Evolutionary conservation across 2,113 vertebrate species (phyloP).

Genomic region (Platichthys stellatus): DNA sequence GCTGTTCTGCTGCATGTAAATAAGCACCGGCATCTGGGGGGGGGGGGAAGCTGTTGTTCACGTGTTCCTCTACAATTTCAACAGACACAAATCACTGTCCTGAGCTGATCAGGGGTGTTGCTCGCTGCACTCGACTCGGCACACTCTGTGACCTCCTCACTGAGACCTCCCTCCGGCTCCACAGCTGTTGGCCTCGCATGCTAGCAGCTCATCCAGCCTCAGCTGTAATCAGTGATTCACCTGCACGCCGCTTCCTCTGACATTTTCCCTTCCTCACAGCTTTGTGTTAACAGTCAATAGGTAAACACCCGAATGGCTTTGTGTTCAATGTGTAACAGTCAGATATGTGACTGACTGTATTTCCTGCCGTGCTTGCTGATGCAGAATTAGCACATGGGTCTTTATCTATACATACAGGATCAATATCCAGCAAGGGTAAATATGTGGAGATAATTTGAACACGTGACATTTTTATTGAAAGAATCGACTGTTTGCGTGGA

Average conservation of each 20-base stretch:
- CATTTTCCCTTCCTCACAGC: constrained; percentile 60
- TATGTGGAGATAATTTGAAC: not conserved
- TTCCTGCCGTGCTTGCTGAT: not conserved
- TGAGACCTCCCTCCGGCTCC: constrained; percentile 49
- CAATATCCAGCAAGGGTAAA: constrained; percentile 31
- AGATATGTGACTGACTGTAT: constrained; percentile 17
- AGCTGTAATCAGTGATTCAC: constrained; percentile 80
- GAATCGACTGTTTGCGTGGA: constrained; percentile 32
- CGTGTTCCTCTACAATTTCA: not conserved
- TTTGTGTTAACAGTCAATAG: constrained; percentile 59
- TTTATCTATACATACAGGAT: constrained; percentile 25
- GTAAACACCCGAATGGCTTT: constrained; percentile 56
- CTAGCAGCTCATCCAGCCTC: constrained; percentile 66
- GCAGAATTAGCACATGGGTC: constrained; percentile 12
- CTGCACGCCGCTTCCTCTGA: constrained; percentile 68
- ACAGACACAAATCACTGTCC: not conserved
- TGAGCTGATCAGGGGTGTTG: constrained; percentile 14
- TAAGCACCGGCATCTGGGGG: not conserved
- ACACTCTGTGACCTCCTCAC: constrained; percentile 46
- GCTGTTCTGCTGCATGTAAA: not conserved
- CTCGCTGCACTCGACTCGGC: not conserved
- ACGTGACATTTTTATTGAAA: constrained; percentile 3
- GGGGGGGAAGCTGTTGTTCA: constrained; percentile 3
- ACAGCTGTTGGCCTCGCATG: constrained; percentile 76
- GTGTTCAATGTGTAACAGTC: constrained; percentile 53